Evolutionary conservation across 2,113 vertebrate species (phyloP), one percentile per base, ranked within the genome.

Genomic region (Sphaerodactylus townsendi): DNA sequence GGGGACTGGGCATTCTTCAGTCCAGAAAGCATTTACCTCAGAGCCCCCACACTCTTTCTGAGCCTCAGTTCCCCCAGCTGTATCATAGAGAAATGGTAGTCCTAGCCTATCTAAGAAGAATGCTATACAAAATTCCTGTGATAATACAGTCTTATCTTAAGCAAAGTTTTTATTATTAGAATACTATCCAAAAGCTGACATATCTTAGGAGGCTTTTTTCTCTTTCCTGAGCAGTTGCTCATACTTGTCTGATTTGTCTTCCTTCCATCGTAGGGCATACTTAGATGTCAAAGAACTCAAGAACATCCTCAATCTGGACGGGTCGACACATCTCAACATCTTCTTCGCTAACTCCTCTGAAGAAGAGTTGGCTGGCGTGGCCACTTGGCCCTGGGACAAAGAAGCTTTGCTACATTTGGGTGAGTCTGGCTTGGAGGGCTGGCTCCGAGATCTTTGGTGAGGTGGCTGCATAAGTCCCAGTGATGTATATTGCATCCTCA

Each of bases 351-450:
- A 99, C 91, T 99, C 98, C 48, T 99, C 98, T 0, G 98, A 99
- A 93, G 98, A 99, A 94, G 98, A 99, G 90, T 95, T 99, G 93
- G 99, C 98, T 39, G 99, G 99, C 88, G 97, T 99, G 82, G 98
- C 98, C 87, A 99, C 98, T 91, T 99, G 98, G 98, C 99, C 99
- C 1, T 99, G 99, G 99, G 98, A 99, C 95, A 99, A 99, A 91
- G 98, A 99, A 90, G 98, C 97, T 77, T 96, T 99, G 85, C 98
- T 99, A 91, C 98, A 99, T 96, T 96, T 99, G 93, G 99, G 99
- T 99, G 92, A 94, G 96, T 88, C 85, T 71, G 9, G 25, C 2
- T 28, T 10, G 25, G 23, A 62, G 59, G 1, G 1, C 59, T 28
- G 6, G 59, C 59, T 62, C 23, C 59, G 28, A 62, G 59, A 10